Conservation (phyloP, 2,888 invertebrate genomes). For the Campoplex nolae region DNA sequence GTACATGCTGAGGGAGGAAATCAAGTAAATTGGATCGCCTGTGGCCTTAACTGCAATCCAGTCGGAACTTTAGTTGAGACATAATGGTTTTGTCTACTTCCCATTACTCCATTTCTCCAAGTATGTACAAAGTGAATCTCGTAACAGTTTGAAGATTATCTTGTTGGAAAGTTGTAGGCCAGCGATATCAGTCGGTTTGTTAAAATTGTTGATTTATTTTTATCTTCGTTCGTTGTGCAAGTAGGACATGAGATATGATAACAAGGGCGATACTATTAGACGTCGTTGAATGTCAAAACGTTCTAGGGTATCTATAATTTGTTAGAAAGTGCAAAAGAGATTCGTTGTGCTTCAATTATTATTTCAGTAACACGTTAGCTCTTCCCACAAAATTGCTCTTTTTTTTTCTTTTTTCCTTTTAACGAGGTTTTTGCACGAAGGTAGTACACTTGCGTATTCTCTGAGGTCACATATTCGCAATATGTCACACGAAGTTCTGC, state of each 20-base stretch:
- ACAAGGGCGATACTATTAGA: neutral
- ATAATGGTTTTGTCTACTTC: conserved; percentile 66
- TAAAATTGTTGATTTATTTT: neutral
- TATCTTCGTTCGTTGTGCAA: neutral
- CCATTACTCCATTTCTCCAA: conserved; percentile 67
- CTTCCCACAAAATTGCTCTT: neutral
- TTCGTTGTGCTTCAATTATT: neutral
- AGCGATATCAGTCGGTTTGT: neutral
- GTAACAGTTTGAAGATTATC: conserved; percentile 12
- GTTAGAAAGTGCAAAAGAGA: neutral
- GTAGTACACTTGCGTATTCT: neutral
- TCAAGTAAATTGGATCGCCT: conserved; percentile 68
- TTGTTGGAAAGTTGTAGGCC: conserved; percentile 63
- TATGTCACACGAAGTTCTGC: neutral
- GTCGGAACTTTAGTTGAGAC: conserved; percentile 52
- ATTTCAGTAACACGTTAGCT: neutral
- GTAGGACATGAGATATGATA: conserved; percentile 30
- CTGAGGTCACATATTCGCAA: neutral
- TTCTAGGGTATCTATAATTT: neutral
- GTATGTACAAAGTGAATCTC: conserved; percentile 26
- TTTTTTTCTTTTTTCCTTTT: neutral
- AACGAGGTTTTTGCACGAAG: neutral
- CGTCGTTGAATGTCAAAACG: neutral
- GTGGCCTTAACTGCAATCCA: conserved; percentile 65
- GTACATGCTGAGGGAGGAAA: conserved; percentile 45